phyloP scores from a whole-genome alignment of 2,113 vertebrate genomes.

The Anhinga anhinga region DNA sequence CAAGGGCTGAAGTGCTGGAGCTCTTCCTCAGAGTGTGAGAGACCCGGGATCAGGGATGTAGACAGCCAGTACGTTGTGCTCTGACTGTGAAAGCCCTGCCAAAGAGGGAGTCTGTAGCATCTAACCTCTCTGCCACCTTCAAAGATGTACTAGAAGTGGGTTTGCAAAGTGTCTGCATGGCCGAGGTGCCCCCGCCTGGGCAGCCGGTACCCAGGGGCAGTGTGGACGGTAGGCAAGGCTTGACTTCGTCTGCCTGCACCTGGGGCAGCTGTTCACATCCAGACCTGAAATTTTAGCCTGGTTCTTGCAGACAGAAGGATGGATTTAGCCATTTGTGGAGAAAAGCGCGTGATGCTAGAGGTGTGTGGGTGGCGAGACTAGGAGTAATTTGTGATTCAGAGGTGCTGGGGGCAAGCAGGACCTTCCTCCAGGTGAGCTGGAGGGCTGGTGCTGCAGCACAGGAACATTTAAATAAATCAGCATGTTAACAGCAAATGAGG shows the following conservation, averaged over 20 bases:
- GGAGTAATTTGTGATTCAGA: not conserved
- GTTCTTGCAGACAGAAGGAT: not conserved
- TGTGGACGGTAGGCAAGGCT: fast-evolving
- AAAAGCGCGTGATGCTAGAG: not conserved
- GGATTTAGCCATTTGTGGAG: not conserved
- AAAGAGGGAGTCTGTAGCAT: not conserved
- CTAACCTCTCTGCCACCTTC: not conserved
- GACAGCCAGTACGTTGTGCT: not conserved
- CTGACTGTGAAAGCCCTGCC: not conserved
- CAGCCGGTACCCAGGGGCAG: fast-evolving
- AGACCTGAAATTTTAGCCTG: not conserved
- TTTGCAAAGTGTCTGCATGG: fast-evolving
- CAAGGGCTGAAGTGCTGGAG: not conserved
- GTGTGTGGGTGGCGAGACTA: not conserved
- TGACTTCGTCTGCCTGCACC: not conserved
- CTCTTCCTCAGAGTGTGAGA: fast-evolving
- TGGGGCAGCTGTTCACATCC: not conserved
- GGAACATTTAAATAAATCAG: not conserved
- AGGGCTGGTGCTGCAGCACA: not conserved
- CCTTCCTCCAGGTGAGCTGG: not conserved
- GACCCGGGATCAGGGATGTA: not conserved
- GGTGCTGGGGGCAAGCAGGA: not conserved
- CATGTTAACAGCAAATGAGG: fast-evolving
- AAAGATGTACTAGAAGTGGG: not conserved
- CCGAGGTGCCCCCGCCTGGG: not conserved